A percentile compares a stretch with the other conserved stretches of the same genome.
These are phyloP conservation scores for Hemistola chrysoprasaria DNA, from an alignment of 2,888 invertebrate species.

Conservation along the genomic window DNA sequence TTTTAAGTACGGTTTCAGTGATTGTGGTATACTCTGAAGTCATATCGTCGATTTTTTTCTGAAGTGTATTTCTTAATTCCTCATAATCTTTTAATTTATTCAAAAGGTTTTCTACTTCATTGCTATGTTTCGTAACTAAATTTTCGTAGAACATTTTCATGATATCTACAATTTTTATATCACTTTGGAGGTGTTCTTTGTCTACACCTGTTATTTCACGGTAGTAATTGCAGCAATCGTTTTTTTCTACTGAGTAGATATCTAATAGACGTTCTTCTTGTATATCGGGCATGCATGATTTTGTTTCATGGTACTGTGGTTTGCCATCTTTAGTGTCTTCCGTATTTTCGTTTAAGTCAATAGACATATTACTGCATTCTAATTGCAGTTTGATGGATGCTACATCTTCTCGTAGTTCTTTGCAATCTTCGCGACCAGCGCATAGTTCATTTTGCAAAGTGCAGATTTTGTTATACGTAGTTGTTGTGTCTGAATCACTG, in stretches of 20 bases:
- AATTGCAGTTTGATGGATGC: slow-evolving; percentile 70
- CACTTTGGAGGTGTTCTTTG: slow-evolving; percentile 40
- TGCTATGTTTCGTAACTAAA: slow-evolving; percentile 52
- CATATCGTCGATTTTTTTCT: slow-evolving; percentile 40
- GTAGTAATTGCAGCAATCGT: slow-evolving; percentile 59
- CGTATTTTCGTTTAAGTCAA: slow-evolving; percentile 66
- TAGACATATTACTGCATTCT: slow-evolving; percentile 56
- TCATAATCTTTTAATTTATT: slow-evolving; percentile 62
- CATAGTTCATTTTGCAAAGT: slow-evolving; percentile 67
- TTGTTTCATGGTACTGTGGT: slow-evolving; percentile 33
- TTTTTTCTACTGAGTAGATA: slow-evolving; percentile 54
- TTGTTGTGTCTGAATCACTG: slow-evolving; percentile 63
- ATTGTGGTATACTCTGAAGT: slow-evolving; percentile 38
- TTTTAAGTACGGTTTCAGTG: slow-evolving; percentile 44
- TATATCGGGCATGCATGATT: slow-evolving; percentile 44
- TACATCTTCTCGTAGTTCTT: slow-evolving; percentile 66
- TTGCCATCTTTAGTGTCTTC: slow-evolving; percentile 44
- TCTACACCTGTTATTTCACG: slow-evolving; percentile 50
- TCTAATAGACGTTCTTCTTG: slow-evolving; percentile 47
- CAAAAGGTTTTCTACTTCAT: slow-evolving; percentile 61
- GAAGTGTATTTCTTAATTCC: slow-evolving; percentile 45
- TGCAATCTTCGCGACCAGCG: slow-evolving; percentile 69
- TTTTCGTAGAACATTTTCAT: slow-evolving; percentile 63
- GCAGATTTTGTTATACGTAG: slow-evolving; percentile 63
- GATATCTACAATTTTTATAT: slow-evolving; percentile 59